Evolutionary conservation across 1,140 invertebrate genomes (phyloP).

Genomic region (Doryteuthis pealeii): DNA sequence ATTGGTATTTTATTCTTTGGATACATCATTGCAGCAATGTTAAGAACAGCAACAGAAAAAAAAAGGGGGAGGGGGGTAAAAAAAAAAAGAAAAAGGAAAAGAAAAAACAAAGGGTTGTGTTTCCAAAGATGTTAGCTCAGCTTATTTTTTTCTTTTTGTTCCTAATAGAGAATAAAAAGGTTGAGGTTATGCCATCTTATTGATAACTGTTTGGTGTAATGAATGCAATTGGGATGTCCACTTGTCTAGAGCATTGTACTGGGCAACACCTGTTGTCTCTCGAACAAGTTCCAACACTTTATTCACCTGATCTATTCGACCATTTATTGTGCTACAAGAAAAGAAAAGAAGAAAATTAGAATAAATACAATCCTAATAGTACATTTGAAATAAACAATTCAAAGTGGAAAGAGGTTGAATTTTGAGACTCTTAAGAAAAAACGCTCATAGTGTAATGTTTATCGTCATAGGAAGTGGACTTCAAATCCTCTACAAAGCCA

Average conservation of each 20-base stretch:
- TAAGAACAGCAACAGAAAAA: not conserved
- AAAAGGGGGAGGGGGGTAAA: not conserved
- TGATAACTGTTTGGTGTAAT: conserved; percentile 84
- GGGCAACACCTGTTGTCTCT: conserved; percentile 75
- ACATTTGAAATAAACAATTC: too few species aligned
- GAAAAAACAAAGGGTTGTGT: not conserved
- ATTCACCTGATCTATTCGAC: conserved; percentile 95
- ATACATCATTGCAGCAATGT: not conserved
- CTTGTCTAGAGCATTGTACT: conserved; percentile 92
- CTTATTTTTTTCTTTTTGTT: too few species aligned
- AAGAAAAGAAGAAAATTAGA: not conserved
- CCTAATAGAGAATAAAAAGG: too few species aligned
- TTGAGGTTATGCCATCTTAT: conserved; percentile 61
- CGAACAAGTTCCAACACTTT: conserved; percentile 88
- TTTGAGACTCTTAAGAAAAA: too few species aligned
- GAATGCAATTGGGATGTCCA: conserved; percentile 90
- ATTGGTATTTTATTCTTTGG: too few species aligned
- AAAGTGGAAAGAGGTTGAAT: too few species aligned
- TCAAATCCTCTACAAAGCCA: too few species aligned
- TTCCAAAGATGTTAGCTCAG: not conserved
- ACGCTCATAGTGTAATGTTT: too few species aligned
- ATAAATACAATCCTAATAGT: too few species aligned
- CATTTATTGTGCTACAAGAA: conserved; percentile 87
- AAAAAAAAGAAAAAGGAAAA: not conserved
- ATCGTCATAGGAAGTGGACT: too few species aligned